Evolutionary conservation across 2,797 vertebrate species (phyloP).

Genomic region (Poecile montanus): DNA sequence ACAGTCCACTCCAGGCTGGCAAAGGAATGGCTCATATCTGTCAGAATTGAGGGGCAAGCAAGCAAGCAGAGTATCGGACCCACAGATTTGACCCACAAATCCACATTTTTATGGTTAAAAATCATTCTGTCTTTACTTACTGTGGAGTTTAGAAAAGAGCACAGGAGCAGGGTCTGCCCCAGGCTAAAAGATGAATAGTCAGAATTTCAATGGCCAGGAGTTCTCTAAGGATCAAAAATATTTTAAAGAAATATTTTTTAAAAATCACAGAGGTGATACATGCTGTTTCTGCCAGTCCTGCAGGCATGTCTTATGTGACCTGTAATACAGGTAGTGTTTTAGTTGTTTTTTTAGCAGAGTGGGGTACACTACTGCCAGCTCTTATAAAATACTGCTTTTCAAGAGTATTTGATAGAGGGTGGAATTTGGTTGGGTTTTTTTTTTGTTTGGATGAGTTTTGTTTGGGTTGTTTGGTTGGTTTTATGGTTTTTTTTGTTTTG

Average conservation of each 20-base stretch:
- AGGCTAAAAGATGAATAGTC: not conserved
- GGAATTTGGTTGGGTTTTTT: not conserved
- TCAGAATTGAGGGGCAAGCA: rapidly evolving
- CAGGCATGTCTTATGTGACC: not conserved
- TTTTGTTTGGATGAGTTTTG: not conserved
- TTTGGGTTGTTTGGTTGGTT: not conserved
- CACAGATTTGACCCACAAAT: not conserved
- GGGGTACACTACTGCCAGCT: rapidly evolving
- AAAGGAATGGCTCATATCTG: not conserved
- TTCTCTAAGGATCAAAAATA: not conserved
- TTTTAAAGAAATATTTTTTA: not conserved
- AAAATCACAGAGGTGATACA: rapidly evolving
- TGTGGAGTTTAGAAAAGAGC: not conserved
- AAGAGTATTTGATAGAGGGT: not conserved
- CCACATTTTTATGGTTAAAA: not conserved
- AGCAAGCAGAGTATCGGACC: not conserved
- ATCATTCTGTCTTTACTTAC: not conserved
- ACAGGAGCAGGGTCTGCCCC: not conserved
- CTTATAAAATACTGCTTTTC: not conserved
- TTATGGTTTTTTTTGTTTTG: no score
- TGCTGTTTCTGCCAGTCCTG: not conserved
- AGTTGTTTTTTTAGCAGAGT: not conserved
- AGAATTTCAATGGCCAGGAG: not conserved
- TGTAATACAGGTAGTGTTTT: not conserved
- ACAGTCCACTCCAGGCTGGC: not conserved